Percentiles rank a stretch among this genome's conserved stretches.
These are phyloP conservation scores for Centroberyx gerrardi DNA, from an alignment of 2,797 vertebrate species.

Conservation along the genomic window DNA sequence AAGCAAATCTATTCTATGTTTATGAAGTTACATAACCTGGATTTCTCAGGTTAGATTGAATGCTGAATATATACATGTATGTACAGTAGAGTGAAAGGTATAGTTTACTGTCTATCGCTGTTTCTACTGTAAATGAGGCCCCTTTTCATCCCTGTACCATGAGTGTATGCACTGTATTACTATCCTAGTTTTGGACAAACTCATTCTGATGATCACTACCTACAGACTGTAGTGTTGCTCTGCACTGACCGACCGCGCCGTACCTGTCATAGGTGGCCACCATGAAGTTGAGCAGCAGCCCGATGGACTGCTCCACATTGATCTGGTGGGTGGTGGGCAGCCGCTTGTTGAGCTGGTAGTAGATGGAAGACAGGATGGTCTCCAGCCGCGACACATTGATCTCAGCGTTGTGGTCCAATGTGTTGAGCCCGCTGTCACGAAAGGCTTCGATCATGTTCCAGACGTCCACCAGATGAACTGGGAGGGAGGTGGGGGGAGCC, in stretches of 20 bases:
- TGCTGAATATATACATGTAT: no score
- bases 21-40: no score
- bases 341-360: constrained; percentile 98
- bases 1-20: no score
- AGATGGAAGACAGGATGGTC: constrained; percentile 97
- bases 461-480: constrained; percentile 98
- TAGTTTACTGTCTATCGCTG: no score
- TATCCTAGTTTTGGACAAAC: no score
- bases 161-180: no score
- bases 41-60: no score
- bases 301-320: constrained; percentile 97
- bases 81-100: no score
- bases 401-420: constrained; percentile 92
- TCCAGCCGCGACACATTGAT: constrained; percentile 97
- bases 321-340: constrained; percentile 98
- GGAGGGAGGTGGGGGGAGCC: not conserved
- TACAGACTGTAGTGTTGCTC: not conserved
- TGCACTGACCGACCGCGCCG: not conserved
- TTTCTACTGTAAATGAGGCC: no score
- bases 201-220: not conserved
- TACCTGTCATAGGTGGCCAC: constrained; percentile 96
- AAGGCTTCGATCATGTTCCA: constrained; percentile 99
- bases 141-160: no score
- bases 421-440: constrained; percentile 98
- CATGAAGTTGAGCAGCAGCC: constrained; percentile 98